These are phyloP conservation scores for Caligus rogercresseyi DNA, from an alignment of 1,140 invertebrate genomes.

Conservation along the genomic window DNA sequence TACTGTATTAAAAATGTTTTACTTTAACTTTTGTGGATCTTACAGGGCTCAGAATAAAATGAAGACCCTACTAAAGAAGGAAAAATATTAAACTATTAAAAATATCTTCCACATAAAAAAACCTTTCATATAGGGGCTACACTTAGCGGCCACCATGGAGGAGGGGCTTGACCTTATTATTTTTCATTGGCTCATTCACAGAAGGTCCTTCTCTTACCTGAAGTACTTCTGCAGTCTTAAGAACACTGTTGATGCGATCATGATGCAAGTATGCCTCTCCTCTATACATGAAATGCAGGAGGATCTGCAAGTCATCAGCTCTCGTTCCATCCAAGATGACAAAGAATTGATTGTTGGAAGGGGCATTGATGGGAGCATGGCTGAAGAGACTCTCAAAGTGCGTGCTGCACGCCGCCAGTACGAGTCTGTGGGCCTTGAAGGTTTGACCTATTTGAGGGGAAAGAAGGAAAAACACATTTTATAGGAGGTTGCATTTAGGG, in stretches of 20 bases:
- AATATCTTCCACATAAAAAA: no score
- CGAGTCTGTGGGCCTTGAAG: slow-evolving; percentile 74
- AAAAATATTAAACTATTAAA: no score
- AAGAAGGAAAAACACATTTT: slow-evolving; percentile 22
- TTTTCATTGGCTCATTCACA: no score
- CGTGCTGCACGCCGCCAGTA: slow-evolving; percentile 78
- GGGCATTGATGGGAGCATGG: slow-evolving; percentile 62
- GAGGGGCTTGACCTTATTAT: no score
- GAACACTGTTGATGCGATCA: slow-evolving; percentile 19
- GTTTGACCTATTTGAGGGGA: slow-evolving; percentile 62
- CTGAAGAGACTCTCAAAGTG: slow-evolving; percentile 81
- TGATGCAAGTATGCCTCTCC: slow-evolving; percentile 18
- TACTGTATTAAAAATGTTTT: no score
- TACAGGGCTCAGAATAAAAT: no score
- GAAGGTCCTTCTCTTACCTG: no score
- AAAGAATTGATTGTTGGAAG: slow-evolving; percentile 54
- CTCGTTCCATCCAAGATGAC: slow-evolving; percentile 72
- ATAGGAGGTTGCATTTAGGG: no score
- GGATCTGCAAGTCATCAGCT: slow-evolving; percentile 66
- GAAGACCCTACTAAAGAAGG: no score
- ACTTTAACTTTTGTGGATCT: no score
- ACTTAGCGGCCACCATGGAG: no score
- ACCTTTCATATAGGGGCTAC: no score
- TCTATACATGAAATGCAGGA: slow-evolving; percentile 61
- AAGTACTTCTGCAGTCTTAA: slow-evolving; percentile 15